These are phyloP conservation scores for Oreochromis spilurus DNA, from an alignment of 2,113 vertebrate species.

Conservation along the genomic window DNA sequence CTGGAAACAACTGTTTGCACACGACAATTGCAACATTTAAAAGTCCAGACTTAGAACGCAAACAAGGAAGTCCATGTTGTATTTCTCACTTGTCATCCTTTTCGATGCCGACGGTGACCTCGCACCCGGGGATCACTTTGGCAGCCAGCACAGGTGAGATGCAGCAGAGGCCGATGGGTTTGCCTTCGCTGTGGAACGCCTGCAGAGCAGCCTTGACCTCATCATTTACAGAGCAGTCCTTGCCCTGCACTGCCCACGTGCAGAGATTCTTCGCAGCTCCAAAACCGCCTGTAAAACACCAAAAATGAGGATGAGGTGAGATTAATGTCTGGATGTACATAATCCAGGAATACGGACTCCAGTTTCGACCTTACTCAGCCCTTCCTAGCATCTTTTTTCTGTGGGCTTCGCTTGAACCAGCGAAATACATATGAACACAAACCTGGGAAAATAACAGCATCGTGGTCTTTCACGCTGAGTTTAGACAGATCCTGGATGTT, in stretches of 20 bases:
- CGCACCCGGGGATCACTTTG: conserved; percentile 78
- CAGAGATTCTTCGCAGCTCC: conserved; percentile 80
- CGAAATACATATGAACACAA: background rate
- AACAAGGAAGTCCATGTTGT: background rate
- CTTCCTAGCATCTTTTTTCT: background rate
- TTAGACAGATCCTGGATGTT: conserved; percentile 76
- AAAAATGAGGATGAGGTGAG: background rate
- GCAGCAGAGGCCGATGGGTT: conserved; percentile 79
- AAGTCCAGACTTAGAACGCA: background rate
- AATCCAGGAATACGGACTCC: background rate
- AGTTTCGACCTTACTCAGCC: background rate
- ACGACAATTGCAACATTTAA: background rate
- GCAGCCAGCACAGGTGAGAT: conserved; percentile 79
- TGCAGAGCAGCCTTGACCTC: conserved; percentile 70
- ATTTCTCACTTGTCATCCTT: conserved; percentile 63
- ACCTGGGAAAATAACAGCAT: conserved; percentile 80
- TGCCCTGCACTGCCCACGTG: conserved; percentile 81
- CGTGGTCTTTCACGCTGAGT: conserved; percentile 67
- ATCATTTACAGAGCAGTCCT: conserved; percentile 73
- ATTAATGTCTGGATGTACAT: background rate
- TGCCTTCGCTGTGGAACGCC: conserved; percentile 73
- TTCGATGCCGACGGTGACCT: conserved; percentile 76
- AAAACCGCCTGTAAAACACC: conserved; percentile 70
- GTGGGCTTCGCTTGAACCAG: background rate
- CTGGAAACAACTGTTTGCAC: background rate